A percentile compares a stretch with the other conserved stretches of the same genome.
Conservation (phyloP, 1,140 invertebrate genomes). For the Lamellibrachia luymesi region DNA sequence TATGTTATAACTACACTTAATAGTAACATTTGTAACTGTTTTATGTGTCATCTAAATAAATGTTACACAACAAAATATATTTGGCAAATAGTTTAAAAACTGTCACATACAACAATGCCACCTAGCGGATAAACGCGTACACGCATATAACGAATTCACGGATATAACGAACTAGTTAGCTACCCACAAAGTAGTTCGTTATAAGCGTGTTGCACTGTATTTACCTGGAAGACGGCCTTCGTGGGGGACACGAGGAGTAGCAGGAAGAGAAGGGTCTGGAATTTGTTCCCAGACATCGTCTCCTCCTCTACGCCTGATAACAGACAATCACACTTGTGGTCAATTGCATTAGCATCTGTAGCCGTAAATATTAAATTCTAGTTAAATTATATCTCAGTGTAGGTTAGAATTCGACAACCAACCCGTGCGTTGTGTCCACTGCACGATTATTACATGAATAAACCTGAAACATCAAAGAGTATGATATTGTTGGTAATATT, state of each 20-base stretch:
- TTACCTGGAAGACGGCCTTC: background rate
- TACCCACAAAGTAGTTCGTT: too few species aligned
- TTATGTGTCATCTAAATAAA: too few species aligned
- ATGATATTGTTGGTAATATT: background rate
- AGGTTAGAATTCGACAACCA: background rate
- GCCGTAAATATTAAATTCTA: background rate
- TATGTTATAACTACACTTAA: too few species aligned
- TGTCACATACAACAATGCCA: too few species aligned
- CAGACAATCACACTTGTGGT: background rate
- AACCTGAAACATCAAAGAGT: background rate
- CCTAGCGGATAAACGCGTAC: too few species aligned
- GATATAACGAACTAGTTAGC: too few species aligned
- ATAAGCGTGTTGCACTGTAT: background rate
- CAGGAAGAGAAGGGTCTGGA: background rate
- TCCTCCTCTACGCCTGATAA: background rate
- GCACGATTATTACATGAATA: background rate
- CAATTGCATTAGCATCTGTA: background rate
- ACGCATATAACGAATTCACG: too few species aligned
- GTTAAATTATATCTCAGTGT: too few species aligned
- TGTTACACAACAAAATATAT: too few species aligned
- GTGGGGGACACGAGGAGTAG: background rate
- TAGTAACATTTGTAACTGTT: too few species aligned
- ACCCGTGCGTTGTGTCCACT: background rate
- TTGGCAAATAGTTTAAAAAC: too few species aligned
- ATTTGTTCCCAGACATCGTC: background rate